Conservation (phyloP, 2,888 invertebrate genomes). For the Himalopsyche anomala region DNA sequence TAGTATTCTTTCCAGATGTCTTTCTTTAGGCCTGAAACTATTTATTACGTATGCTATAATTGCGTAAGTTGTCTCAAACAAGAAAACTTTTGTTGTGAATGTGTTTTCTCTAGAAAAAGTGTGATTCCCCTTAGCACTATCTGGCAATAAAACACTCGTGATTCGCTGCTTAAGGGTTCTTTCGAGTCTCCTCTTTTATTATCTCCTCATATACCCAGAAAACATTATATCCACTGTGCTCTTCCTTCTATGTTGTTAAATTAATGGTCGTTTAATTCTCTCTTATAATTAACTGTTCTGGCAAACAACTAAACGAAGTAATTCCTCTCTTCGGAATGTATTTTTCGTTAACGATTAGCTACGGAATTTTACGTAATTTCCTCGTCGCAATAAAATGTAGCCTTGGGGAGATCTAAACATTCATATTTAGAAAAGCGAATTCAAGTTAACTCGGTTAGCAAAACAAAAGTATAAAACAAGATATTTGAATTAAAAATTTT, state of each 20-base stretch:
- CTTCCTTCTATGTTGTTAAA: constrained; percentile 20
- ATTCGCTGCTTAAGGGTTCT: constrained; percentile 42
- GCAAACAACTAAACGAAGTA: constrained; percentile 24
- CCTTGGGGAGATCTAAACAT: neutral
- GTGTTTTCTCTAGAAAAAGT: constrained; percentile 38
- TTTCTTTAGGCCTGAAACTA: constrained; percentile 1
- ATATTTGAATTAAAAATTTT: too few species aligned
- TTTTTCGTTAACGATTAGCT: neutral
- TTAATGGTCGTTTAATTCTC: constrained; percentile 39
- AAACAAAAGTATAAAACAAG: too few species aligned
- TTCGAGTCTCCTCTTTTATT: constrained; percentile 37
- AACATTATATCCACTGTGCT: constrained; percentile 27
- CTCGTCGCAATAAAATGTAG: neutral
- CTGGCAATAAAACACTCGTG: constrained; percentile 43
- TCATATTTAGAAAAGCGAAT: neutral
- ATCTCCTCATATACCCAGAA: constrained; percentile 36
- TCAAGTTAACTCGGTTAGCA: too few species aligned
- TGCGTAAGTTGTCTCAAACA: constrained; percentile 39
- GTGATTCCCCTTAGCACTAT: constrained; percentile 42
- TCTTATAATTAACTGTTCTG: constrained; percentile 43
- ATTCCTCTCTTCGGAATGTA: neutral
- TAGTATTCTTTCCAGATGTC: too few species aligned
- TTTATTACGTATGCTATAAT: constrained; percentile 26
- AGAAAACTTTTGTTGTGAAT: constrained; percentile 42
- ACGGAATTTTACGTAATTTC: constrained; percentile 19